A percentile compares a stretch with the other conserved stretches of the same genome.
Evolutionary conservation across 2,888 invertebrate species (phyloP).

Genomic region (Atherix ibis): DNA sequence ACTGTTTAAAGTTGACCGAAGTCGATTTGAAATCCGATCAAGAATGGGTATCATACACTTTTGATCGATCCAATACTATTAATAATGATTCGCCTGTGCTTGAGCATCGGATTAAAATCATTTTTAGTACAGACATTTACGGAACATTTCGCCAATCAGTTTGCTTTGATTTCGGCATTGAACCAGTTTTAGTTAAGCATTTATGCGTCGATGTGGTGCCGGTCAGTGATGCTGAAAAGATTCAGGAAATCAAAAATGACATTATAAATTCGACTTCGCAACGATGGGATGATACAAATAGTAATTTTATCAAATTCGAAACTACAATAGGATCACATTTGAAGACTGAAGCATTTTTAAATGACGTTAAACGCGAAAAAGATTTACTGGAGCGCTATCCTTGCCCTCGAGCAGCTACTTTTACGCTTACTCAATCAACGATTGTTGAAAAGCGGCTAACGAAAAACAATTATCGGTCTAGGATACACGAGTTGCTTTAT

Average conservation of each 20-base stretch:
- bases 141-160: constrained; percentile 63
- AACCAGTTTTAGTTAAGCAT: constrained; percentile 46
- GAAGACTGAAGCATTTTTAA: constrained; percentile 32
- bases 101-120: constrained; percentile 37
- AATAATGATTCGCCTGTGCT: constrained; percentile 14
- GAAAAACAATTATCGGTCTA: constrained; percentile 50
- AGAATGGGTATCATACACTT: constrained; percentile 34
- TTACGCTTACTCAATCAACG: constrained; percentile 50
- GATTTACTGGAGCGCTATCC: constrained; percentile 45
- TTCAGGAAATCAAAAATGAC: constrained; percentile 46
- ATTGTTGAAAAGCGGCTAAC: constrained; percentile 45
- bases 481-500: constrained; percentile 59
- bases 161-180: constrained; percentile 55
- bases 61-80: constrained; percentile 11
- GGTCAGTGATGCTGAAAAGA: constrained; percentile 44
- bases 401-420: constrained; percentile 47
- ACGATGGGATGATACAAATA: constrained; percentile 42
- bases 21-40: constrained; percentile 36
- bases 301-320: constrained; percentile 37
- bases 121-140: constrained; percentile 53
- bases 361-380: constrained; percentile 36
- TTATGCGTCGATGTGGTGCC: constrained; percentile 64
- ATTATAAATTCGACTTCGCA: constrained; percentile 44
- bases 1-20: constrained; percentile 14
- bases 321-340: constrained; percentile 39